These are phyloP conservation scores for Turritopsis dohrnii DNA, from an alignment of 30 jellyfish, hydroid and myxozoan species.

Conservation along the genomic window DNA sequence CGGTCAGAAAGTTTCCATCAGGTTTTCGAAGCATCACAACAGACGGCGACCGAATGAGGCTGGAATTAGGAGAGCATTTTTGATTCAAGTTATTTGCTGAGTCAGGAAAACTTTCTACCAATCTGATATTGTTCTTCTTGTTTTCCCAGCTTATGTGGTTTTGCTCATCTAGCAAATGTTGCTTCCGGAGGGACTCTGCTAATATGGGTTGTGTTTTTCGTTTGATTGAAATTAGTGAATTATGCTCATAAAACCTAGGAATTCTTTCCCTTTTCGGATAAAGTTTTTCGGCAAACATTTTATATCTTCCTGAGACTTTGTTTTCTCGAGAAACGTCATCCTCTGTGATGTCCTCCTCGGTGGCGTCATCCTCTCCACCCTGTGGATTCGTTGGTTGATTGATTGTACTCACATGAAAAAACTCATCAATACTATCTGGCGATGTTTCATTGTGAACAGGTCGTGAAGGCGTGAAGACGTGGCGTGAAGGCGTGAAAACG, in stretches of 20 bases:
- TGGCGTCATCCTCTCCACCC: neutral
- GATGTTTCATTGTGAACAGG: neutral
- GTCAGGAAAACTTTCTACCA: neutral
- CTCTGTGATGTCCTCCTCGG: neutral
- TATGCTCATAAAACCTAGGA: neutral
- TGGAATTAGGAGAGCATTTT: neutral
- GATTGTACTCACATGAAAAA: neutral
- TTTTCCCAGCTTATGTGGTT: neutral
- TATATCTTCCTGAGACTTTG: neutral
- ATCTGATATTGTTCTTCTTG: neutral
- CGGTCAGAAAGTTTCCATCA: neutral
- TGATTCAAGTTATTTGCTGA: neutral
- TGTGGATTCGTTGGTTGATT: constrained; percentile 7
- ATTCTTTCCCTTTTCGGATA: constrained; percentile 14
- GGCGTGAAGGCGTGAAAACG: neutral
- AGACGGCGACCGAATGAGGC: neutral
- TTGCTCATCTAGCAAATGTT: neutral
- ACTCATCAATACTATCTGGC: neutral
- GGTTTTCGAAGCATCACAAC: neutral
- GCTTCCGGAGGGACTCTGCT: neutral
- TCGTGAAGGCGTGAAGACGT: neutral
- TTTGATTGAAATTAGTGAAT: neutral
- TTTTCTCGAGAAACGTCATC: neutral
- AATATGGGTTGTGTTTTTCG: neutral
- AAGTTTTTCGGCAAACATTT: neutral